Evolutionary conservation across 2,113 vertebrate species (phyloP).

Genomic region (Arenaria interpres): DNA sequence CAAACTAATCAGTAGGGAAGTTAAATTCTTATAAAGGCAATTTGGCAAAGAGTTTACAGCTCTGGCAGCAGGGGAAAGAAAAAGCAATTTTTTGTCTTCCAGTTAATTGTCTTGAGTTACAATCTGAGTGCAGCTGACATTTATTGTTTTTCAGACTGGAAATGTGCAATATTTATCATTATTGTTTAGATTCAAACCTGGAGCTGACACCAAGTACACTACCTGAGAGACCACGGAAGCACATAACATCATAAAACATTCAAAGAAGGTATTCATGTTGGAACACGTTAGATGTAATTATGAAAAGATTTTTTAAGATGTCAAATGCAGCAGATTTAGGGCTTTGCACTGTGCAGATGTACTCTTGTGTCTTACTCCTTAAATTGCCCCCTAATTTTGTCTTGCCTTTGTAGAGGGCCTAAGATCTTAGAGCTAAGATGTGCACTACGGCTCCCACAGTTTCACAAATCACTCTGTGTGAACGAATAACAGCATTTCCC

Average conservation of each 20-base stretch:
- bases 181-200: conserved; percentile 26
- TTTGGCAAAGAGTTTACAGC: conserved; percentile 41
- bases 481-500: rapidly evolving
- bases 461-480: not conserved
- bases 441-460: not conserved
- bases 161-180: conserved; percentile 24
- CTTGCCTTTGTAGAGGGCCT: not conserved
- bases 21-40: conserved; percentile 57
- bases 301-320: not conserved
- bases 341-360: not conserved
- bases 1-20: conserved; percentile 46
- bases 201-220: not conserved
- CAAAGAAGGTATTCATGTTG: not conserved
- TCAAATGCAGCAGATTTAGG: not conserved
- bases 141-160: conserved; percentile 31
- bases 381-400: not conserved
- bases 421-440: not conserved
- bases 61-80: conserved; percentile 14
- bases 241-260: not conserved
- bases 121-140: not conserved
- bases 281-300: not conserved
- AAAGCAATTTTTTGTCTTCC: conserved; percentile 31
- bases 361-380: not conserved
- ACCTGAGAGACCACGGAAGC: not conserved
- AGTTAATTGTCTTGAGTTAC: conserved; percentile 53